Conservation (phyloP, 1,140 invertebrate genomes). For the Drosophila saltans region DNA sequence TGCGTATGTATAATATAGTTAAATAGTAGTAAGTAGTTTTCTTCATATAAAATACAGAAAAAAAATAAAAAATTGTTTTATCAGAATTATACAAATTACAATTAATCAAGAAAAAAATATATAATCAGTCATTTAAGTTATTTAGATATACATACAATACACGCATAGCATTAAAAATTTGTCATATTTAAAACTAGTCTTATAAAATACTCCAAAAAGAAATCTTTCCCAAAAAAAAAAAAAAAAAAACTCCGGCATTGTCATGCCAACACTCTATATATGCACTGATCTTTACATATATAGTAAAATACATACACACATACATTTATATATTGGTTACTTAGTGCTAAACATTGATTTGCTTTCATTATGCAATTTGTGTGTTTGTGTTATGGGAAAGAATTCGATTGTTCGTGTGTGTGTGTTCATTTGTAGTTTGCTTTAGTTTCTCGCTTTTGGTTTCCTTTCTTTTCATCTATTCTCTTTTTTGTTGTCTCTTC, state of each 20-base stretch:
- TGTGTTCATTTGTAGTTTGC: slow-evolving; percentile 10
- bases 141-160: slow-evolving; percentile 69
- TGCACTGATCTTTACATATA: slow-evolving; percentile 14
- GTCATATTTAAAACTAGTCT: slow-evolving; percentile 41
- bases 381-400: slow-evolving; percentile 1
- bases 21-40: slow-evolving; percentile 40
- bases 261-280: neutral
- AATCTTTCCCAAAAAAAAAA: neutral
- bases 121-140: slow-evolving; percentile 79
- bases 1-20: slow-evolving; percentile 12
- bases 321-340: slow-evolving; percentile 11
- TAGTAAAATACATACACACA: slow-evolving; percentile 2
- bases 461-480: slow-evolving; percentile 30
- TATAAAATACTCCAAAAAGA: slow-evolving; percentile 31
- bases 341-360: slow-evolving; percentile 17
- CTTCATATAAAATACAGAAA: slow-evolving; percentile 33
- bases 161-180: slow-evolving; percentile 20
- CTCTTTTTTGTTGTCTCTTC: slow-evolving; percentile 48
- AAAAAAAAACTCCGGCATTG: too few species aligned
- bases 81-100: slow-evolving; percentile 32
- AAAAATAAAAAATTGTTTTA: slow-evolving; percentile 27
- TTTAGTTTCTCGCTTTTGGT: slow-evolving; percentile 6
- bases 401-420: slow-evolving; percentile 1
- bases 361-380: slow-evolving; percentile 14
- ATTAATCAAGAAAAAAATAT: slow-evolving; percentile 67